A percentile compares a stretch with the other conserved stretches of the same genome.
These are phyloP conservation scores for Papilio helenus DNA, from an alignment of 1,140 invertebrate species.

Conservation along the genomic window DNA sequence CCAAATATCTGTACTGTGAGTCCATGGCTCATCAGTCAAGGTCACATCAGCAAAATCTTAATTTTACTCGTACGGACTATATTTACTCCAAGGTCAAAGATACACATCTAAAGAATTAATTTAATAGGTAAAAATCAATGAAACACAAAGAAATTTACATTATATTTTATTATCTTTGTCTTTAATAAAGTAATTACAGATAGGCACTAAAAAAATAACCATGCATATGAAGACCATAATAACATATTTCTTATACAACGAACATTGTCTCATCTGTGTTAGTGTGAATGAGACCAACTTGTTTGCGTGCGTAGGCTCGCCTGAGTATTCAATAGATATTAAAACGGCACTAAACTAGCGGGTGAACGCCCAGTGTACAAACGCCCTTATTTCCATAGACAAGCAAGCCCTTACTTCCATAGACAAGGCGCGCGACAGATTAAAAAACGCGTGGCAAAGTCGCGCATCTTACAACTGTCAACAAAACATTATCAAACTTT, in stretches of 20 bases:
- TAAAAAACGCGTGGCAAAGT: constrained; percentile 23
- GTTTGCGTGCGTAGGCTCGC: constrained; percentile 16
- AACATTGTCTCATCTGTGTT: constrained; percentile 49
- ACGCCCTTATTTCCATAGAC: constrained; percentile 29
- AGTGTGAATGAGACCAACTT: constrained; percentile 11
- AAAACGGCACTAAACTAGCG: constrained; percentile 27
- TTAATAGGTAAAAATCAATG: constrained; percentile 37
- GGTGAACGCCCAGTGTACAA: constrained; percentile 29
- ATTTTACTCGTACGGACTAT: background rate
- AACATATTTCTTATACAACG: constrained; percentile 76
- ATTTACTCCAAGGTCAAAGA: too few species aligned
- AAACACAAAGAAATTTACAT: constrained; percentile 69
- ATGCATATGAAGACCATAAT: constrained; percentile 80
- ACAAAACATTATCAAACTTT: constrained; percentile 34
- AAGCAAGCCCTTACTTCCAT: constrained; percentile 32
- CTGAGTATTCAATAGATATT: constrained; percentile 32
- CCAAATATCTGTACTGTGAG: too few species aligned
- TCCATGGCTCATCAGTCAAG: too few species aligned
- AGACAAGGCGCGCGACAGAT: constrained; percentile 31
- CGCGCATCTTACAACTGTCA: constrained; percentile 3
- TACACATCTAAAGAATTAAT: background rate
- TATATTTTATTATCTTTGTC: constrained; percentile 82
- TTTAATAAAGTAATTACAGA: constrained; percentile 82
- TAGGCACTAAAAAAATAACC: constrained; percentile 82
- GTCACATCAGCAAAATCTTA: too few species aligned